phyloP scores from a whole-genome alignment of 1,140 invertebrate genomes.

The Bombus superbus region DNA sequence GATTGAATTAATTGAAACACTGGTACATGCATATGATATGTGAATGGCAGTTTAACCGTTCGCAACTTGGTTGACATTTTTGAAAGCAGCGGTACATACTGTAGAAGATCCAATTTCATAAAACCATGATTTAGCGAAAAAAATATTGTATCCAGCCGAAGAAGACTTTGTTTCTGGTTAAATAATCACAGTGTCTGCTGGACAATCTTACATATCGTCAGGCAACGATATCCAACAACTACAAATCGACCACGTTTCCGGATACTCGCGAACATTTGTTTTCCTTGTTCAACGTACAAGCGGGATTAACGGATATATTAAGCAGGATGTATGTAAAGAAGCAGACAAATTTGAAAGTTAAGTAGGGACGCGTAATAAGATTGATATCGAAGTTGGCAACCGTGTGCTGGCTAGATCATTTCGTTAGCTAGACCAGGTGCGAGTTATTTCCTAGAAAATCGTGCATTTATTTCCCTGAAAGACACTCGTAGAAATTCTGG shows the following conservation, averaged over 20 bases:
- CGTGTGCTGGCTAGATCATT: not conserved
- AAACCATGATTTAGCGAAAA: not conserved
- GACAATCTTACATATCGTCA: not conserved
- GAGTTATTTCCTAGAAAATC: not conserved
- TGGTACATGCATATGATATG: no score
- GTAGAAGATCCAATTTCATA: no score
- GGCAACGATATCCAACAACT: not conserved
- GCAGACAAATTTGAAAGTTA: constrained; percentile 1
- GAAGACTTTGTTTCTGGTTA: not conserved
- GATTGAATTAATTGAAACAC: not conserved
- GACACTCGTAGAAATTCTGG: not conserved
- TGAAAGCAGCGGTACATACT: no score
- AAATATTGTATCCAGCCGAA: no score
- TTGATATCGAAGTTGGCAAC: constrained; percentile 16
- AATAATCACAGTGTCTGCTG: not conserved
- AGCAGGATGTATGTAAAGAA: not conserved
- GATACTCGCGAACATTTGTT: not conserved
- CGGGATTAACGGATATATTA: not conserved
- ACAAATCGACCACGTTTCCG: not conserved
- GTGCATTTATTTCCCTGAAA: not conserved
- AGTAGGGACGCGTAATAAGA: constrained; percentile 1
- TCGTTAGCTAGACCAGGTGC: not conserved
- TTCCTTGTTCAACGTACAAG: not conserved
- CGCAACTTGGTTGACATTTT: no score
- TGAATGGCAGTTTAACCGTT: no score